Evolutionary conservation across 2,113 vertebrate species (phyloP).

Genomic region (Lasiurus borealis): DNA sequence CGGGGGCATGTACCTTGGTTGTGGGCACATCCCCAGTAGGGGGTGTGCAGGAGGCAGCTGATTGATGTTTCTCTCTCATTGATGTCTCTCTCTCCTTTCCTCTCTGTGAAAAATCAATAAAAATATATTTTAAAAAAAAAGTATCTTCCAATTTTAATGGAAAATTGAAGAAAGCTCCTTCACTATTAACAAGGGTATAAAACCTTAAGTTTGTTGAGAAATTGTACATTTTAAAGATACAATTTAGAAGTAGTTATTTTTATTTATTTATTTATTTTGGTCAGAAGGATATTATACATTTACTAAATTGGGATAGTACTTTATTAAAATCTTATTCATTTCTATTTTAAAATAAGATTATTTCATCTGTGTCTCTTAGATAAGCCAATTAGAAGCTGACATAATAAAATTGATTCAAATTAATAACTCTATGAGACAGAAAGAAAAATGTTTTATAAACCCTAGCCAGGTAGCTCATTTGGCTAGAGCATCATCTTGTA

Average conservation of each 20-base stretch:
- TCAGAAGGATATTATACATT: not conserved
- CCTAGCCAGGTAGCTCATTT: not conserved
- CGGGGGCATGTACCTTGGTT: too few relatives aligned
- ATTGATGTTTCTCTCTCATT: too few relatives aligned
- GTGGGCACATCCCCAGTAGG: too few relatives aligned
- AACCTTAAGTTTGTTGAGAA: not conserved
- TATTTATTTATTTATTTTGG: not conserved
- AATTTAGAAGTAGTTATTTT: not conserved
- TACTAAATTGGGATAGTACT: not conserved
- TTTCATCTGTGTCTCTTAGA: not conserved
- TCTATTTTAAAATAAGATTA: not conserved
- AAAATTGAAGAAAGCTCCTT: not conserved
- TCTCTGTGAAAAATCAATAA: too few relatives aligned
- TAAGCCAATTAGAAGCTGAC: not conserved
- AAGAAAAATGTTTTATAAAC: not conserved
- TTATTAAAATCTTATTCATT: not conserved
- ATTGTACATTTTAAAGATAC: slow-evolving; percentile 20
- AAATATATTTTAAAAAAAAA: slow-evolving; percentile 25
- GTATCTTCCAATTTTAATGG: slow-evolving; percentile 34
- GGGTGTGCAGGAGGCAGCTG: too few relatives aligned
- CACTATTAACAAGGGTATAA: not conserved
- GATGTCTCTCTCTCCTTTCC: too few relatives aligned
- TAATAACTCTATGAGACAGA: not conserved
- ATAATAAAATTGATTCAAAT: not conserved
- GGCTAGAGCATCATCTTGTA: not conserved